Evolutionary conservation across 1,140 invertebrate species (phyloP), one percentile per base, ranked within the genome.

Genomic region (Drosophila bocqueti): DNA sequence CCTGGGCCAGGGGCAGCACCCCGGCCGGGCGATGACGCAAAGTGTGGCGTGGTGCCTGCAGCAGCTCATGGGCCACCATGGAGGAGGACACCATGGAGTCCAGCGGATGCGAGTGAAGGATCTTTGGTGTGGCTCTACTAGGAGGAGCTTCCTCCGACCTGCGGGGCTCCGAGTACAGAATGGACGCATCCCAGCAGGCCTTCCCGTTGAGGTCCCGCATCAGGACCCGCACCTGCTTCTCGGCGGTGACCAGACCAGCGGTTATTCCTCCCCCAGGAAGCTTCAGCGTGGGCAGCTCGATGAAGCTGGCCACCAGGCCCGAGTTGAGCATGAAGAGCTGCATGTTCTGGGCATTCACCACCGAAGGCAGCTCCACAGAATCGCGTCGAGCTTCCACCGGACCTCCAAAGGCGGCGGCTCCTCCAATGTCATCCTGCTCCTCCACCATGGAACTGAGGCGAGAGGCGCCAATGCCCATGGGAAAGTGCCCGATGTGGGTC

Each of bases 201-300:
- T 99, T 99, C n/a, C 98, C 98, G 52, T 97, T 96, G n/a, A 99
- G 94, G 93, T 99, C 98, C 36, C 98, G 94, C 52, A 99, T 93
- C 13, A 99, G 94, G 24, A 99, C 96, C 34, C 98, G 94, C 26
- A 99, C 97, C 95, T 94, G 96, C 82, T 94, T 94, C 71, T 95
- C 95, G 13, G 95, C 95, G 0, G 95, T 95, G 40, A 94, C 93
- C 34, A 95, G 73, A 21, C 95, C 95, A 6, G 96, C 96, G 1
- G 97, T 97, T 21, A 97, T 96, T n/a, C 96, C 97, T 29, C 97
- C 97, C 8, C 96, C 96, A 4, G 97, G 96, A 45, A 96, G 94
- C 85, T 98, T 96, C 45, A 98, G 92, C 9, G 97, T 95, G n/a
- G 97, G 97, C 52, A 99, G 93, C 92, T 99, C 98, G n/a, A 99